Percentiles rank a stretch among this genome's conserved stretches.
Evolutionary conservation across 2,888 invertebrate genomes (phyloP).

Genomic region (Napeogenes sylphis): DNA sequence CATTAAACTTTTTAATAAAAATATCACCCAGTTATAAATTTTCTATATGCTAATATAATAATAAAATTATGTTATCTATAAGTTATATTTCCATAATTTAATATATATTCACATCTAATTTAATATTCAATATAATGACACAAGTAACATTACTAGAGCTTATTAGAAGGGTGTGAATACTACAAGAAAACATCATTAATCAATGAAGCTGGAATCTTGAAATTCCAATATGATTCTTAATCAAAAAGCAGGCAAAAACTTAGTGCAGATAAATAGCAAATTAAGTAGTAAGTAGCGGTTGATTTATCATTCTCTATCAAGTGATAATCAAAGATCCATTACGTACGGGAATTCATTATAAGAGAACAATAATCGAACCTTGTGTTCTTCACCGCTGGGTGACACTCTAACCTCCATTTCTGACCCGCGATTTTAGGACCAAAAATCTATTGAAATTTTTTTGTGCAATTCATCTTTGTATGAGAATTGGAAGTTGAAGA

Average conservation of each 20-base stretch:
- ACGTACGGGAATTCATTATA: constrained; percentile 49
- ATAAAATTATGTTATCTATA: not conserved
- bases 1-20: no score
- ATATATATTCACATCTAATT: constrained; percentile 9
- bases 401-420: constrained; percentile 42
- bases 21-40: no score
- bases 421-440: constrained; percentile 20
- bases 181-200: constrained; percentile 53
- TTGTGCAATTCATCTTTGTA: constrained; percentile 34
- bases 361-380: constrained; percentile 49
- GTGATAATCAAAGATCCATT: constrained; percentile 44
- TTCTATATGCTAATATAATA: no score
- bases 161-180: constrained; percentile 24
- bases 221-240: constrained; percentile 44
- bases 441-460: constrained; percentile 22
- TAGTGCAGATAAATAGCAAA: constrained; percentile 38
- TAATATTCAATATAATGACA: constrained; percentile 5
- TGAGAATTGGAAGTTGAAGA: constrained; percentile 24
- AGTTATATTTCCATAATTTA: not conserved
- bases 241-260: constrained; percentile 49
- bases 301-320: constrained; percentile 10
- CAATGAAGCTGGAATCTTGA: constrained; percentile 37
- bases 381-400: constrained; percentile 40
- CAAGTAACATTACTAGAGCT: constrained; percentile 5
- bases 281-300: constrained; percentile 22